Evolutionary conservation across 2,113 vertebrate genomes (phyloP).

Genomic region (Pholis gunnellus): DNA sequence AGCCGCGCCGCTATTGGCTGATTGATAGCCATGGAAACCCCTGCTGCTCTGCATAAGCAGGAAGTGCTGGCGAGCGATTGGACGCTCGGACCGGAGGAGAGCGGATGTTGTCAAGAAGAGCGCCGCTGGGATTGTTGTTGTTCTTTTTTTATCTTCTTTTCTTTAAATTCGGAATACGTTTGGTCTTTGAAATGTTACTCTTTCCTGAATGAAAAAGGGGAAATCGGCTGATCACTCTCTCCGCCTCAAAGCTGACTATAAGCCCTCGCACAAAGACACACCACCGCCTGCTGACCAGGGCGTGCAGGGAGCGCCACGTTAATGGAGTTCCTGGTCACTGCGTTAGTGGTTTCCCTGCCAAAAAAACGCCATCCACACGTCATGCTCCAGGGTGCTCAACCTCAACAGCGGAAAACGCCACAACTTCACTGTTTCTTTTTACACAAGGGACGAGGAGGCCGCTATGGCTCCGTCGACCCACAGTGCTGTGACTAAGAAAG

Average conservation of each 20-base stretch:
- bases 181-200: neutral
- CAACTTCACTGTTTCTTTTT: slow-evolving; percentile 9
- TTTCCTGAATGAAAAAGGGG: neutral
- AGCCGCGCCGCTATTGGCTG: slow-evolving; percentile 75
- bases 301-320: slow-evolving; percentile 4
- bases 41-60: slow-evolving; percentile 71
- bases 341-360: slow-evolving; percentile 24
- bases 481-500: slow-evolving; percentile 74
- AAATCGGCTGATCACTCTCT: neutral
- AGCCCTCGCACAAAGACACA: neutral
- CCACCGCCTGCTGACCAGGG: neutral
- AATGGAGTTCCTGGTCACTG: slow-evolving; percentile 53
- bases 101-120: neutral
- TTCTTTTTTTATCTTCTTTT: neutral
- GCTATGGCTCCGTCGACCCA: slow-evolving; percentile 39
- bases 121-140: neutral
- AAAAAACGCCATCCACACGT: slow-evolving; percentile 21
- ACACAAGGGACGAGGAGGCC: neutral
- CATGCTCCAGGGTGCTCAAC: slow-evolving; percentile 34
- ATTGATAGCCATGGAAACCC: slow-evolving; percentile 82
- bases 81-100: slow-evolving; percentile 6
- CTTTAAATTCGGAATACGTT: neutral
- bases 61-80: slow-evolving; percentile 68
- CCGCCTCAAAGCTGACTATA: neutral
- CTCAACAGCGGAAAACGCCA: slow-evolving; percentile 19